Evolutionary conservation across 1,140 invertebrate species (phyloP), one percentile per base, ranked within the genome.

Genomic region (Samia ricini): DNA sequence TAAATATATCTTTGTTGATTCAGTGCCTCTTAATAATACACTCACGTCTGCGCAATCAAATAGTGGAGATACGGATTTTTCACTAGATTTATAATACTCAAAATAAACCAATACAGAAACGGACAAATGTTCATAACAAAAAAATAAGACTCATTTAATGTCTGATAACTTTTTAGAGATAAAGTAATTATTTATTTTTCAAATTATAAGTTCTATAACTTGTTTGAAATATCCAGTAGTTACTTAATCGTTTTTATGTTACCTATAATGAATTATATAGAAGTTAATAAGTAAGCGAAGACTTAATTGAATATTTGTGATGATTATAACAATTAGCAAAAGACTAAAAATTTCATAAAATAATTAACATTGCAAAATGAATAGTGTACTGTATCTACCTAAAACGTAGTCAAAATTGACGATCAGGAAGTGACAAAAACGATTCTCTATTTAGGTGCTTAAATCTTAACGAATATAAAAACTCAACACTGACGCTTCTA

Each of bases 1-100:
- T 77, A 72, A 77, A 72, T 68, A 66, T 68, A 63, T 70, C 65
- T 60, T 57, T 60, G 60, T 66, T 42, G 52, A 60, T 42, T 42
- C 33, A 42, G 33, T 42, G 33, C 33, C 33, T 42, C 33, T 42
- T 42, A 42, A 42, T 42, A 42, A 15, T 42, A 15, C 33, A 42
- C 15, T 42, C 8, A 42, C 33, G 33, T 42, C 15, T 42, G 12
- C 33, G 12, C 33, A 15, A 42, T 3, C 12, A 15, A 42, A 42
- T 42, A 42, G n/a, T 42, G 3, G 33, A 42, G n/a, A 15, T 15
- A 10, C 8, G n/a, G 33, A 42, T 42, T 42, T 42, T 36, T 36
- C 10, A 2, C 33, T n/a, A 12, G 2, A 8, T 36, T 8, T 42
- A 4, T 42, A 15, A 42, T 42, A 42, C 12, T 1, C 1, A 10